phyloP scores from a whole-genome alignment of 2,888 invertebrate genomes.

The Malachius bipustulatus region DNA sequence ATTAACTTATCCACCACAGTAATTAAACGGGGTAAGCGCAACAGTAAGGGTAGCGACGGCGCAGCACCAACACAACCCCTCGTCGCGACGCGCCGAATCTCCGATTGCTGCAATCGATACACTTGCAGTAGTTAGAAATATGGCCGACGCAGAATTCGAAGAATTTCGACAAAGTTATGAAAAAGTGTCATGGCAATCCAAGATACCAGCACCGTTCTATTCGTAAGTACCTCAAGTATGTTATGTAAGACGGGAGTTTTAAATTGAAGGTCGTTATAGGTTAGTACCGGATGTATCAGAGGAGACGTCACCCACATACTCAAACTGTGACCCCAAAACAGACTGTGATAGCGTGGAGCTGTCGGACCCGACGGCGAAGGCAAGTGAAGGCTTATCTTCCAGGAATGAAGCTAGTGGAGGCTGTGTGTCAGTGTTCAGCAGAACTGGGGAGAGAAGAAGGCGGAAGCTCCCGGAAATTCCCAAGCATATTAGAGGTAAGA shows the following conservation, averaged over 20 bases:
- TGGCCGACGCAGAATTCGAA: constrained; percentile 91
- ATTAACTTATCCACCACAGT: no score
- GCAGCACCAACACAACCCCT: no score
- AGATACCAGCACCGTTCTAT: constrained; percentile 72
- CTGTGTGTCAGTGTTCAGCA: constrained; percentile 12
- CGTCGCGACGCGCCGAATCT: no score
- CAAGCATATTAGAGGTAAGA: constrained; percentile 75
- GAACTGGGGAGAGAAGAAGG: constrained; percentile 50
- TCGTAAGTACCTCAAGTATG: constrained; percentile 76
- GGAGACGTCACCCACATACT: constrained; percentile 64
- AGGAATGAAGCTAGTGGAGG: constrained; percentile 12
- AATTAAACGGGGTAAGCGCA: no score
- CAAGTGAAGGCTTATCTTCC: constrained; percentile 27
- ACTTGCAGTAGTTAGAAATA: no score
- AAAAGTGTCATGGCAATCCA: constrained; percentile 64
- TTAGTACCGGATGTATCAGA: constrained; percentile 76
- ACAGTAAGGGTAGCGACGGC: no score
- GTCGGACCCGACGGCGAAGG: no score
- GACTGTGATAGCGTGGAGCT: constrained; percentile 39
- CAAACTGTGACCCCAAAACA: constrained; percentile 53
- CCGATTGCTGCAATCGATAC: no score
- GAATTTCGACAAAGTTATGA: constrained; percentile 83
- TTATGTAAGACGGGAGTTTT: constrained; percentile 7
- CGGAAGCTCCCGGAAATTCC: constrained; percentile 83
- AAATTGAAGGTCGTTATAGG: no score